Evolutionary conservation across 2,888 invertebrate genomes (phyloP), one percentile per base, ranked within the genome.

Genomic region (Aphodius granarius): DNA sequence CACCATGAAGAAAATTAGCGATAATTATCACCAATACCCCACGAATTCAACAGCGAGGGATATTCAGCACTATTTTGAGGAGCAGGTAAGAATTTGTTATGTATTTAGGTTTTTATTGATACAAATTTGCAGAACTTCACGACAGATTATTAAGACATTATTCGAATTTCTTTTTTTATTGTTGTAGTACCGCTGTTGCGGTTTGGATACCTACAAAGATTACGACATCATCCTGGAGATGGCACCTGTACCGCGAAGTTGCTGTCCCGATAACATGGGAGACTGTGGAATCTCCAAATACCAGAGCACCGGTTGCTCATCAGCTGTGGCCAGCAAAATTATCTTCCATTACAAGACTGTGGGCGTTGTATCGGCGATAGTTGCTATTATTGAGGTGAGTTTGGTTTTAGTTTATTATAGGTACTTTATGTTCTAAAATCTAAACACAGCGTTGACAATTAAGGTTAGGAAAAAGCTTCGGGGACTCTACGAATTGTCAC

Each of bases 111-210:
- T 65, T 18, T 21, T 21, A 68, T 66, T 68, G 15, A 65, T 18
- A 65, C 65, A 6, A 15, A n/a, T n/a, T n/a, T n/a, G n/a, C n/a
- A n/a, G n/a, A n/a, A n/a, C n/a, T n/a, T 1, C 5, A 9, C 22
- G 23, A 23, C 17, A n/a, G 16, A 5, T 21, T 71, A n/a, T n/a
- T n/a, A n/a, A n/a, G n/a, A n/a, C 15, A 23, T 43, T 18, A 22
- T 73, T 73, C 17, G 23, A 21, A 66, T 73, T 75, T 75, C 13
- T 72, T 72, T 13, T 16, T 43, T 23, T 71, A 19, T 75, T 23
- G 23, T 75, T 76, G 22, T 23, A 76, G 76, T 76, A 76, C 70
- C 73, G 72, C 9, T 76, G 76, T 21, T 76, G 76, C 21, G 76
- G 76, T n/a, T 71, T 74, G 13, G 74, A 72, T 20, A 73, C 43